A percentile compares a stretch with the other conserved stretches of the same genome.
These are phyloP conservation scores for Euplagia quadripunctaria DNA, from an alignment of 2,888 invertebrate species.

Conservation along the genomic window DNA sequence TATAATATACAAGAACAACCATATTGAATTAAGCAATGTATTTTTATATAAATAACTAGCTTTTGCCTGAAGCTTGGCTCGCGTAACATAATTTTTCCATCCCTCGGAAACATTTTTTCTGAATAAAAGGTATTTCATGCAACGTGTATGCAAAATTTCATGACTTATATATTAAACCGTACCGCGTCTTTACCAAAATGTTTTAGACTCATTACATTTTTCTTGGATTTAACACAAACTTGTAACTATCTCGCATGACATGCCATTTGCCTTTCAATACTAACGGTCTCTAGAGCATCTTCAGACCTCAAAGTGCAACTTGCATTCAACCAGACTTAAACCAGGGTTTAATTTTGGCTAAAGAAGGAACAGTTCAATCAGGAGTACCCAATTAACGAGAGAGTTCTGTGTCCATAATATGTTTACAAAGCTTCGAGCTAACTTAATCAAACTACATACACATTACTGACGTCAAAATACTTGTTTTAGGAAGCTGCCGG, in stretches of 20 bases:
- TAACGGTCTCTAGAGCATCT: neutral
- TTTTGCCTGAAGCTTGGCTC: no score
- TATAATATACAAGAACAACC: no score
- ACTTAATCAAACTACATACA: neutral
- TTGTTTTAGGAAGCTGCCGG: slow-evolving; percentile 42
- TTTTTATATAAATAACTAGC: no score
- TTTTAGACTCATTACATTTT: no score
- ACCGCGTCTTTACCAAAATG: no score
- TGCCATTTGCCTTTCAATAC: neutral
- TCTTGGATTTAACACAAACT: neutral
- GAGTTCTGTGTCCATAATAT: neutral
- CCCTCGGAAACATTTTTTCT: no score
- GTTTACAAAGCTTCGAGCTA: neutral
- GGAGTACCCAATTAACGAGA: neutral
- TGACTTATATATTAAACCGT: no score
- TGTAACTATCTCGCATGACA: neutral
- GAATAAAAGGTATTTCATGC: no score
- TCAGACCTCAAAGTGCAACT: neutral
- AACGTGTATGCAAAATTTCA: no score
- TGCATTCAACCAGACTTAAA: neutral
- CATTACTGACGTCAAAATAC: neutral
- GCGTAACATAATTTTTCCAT: no score
- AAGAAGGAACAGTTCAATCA: neutral
- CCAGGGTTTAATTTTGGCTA: neutral
- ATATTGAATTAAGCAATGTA: no score